phyloP scores from a whole-genome alignment of 2,888 invertebrate genomes.

The Apodemia mormo region DNA sequence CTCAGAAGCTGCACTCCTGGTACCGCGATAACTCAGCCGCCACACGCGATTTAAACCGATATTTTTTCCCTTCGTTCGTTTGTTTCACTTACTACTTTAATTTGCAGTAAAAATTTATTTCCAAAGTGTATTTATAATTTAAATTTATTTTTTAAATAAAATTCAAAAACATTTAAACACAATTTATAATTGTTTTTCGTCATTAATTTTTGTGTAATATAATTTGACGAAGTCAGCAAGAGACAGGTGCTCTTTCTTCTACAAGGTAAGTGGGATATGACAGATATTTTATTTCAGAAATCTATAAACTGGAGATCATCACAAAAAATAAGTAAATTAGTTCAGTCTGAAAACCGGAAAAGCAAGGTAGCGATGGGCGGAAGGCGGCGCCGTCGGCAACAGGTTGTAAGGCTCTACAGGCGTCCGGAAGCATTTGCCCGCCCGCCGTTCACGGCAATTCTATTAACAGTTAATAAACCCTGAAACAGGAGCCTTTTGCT shows the following conservation, averaged over 20 bases:
- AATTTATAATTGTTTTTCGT: constrained; percentile 53
- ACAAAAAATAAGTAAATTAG: neutral
- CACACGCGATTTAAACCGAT: constrained; percentile 58
- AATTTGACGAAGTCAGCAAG: constrained; percentile 35
- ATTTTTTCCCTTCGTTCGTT: constrained; percentile 57
- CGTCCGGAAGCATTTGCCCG: constrained; percentile 46
- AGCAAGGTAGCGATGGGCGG: constrained; percentile 64
- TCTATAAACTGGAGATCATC: neutral
- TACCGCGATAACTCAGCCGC: constrained; percentile 65
- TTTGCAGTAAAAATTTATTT: constrained; percentile 54
- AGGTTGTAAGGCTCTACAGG: constrained; percentile 64
- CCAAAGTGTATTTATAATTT: constrained; percentile 53
- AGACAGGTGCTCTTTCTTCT: constrained; percentile 22
- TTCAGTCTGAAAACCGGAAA: constrained; percentile 30
- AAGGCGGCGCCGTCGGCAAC: constrained; percentile 79
- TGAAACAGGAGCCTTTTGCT: constrained; percentile 55
- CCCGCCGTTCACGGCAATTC: constrained; percentile 60
- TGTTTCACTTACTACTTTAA: constrained; percentile 50
- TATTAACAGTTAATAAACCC: constrained; percentile 71
- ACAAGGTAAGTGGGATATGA: constrained; percentile 43
- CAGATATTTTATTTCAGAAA: constrained; percentile 25
- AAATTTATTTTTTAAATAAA: constrained; percentile 48
- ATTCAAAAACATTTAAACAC: constrained; percentile 36
- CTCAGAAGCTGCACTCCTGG: constrained; percentile 46
- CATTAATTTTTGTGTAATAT: constrained; percentile 62